Evolutionary conservation across 2,113 vertebrate genomes (phyloP).

Genomic region (Cichladusa arquata): DNA sequence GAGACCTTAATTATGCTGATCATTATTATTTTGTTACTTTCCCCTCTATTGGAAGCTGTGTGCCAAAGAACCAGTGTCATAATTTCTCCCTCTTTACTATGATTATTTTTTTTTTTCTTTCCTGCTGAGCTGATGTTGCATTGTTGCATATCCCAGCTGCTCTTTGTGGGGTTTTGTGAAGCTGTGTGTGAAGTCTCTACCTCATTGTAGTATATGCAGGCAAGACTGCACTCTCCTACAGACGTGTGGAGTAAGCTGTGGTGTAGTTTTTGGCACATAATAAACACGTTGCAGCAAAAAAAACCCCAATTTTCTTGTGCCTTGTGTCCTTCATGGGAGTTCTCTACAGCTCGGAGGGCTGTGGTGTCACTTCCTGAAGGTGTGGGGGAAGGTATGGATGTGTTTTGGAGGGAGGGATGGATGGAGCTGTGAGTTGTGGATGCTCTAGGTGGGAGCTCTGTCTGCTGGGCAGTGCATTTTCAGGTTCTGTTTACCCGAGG

Average conservation of each 20-base stretch:
- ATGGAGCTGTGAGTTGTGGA: background rate
- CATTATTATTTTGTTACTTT: constrained; percentile 67
- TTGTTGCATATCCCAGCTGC: constrained; percentile 89
- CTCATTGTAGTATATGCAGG: constrained; percentile 98
- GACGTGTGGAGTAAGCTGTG: constrained; percentile 93
- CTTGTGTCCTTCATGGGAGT: accelerated
- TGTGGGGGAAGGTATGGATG: background rate
- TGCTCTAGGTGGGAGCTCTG: background rate
- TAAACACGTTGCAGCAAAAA: constrained; percentile 99
- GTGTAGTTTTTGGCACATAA: constrained; percentile 92
- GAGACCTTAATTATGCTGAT: constrained; percentile 60
- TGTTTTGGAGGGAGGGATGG: too few relatives aligned
- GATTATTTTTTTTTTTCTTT: background rate
- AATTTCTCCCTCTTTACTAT: constrained; percentile 55
- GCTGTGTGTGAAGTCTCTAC: constrained; percentile 94
- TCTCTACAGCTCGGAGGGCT: accelerated
- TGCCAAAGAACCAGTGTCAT: constrained; percentile 93
- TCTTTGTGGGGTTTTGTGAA: constrained; percentile 91
- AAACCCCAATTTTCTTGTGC: background rate
- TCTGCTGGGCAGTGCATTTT: accelerated
- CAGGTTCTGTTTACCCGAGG: accelerated
- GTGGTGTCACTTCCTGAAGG: background rate
- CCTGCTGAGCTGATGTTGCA: constrained; percentile 89
- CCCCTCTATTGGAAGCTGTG: constrained; percentile 87
- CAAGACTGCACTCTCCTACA: constrained; percentile 92